Base-by-base conservation (phyloP, 2,113 vertebrate species). In the Pithys albifrons region DNA sequence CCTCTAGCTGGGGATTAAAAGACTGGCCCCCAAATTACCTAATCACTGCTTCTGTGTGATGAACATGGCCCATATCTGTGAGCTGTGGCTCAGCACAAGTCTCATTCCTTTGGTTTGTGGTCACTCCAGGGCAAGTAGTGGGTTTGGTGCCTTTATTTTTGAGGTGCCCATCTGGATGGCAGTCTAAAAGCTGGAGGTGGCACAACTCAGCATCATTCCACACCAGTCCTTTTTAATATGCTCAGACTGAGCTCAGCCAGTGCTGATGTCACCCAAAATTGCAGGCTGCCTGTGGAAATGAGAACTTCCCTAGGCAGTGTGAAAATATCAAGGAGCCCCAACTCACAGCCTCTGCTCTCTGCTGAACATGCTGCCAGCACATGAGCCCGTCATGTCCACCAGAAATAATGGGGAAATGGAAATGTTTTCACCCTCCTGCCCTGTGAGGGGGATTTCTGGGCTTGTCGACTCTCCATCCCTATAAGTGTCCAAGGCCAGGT, bases 1-100 rank as follows among this genome's bases (percentile, higher is more conserved):
- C 45, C 37, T 81, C 65, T 65, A 75, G 52, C 62, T 57, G 91
- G 70, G 64, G 72, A 83, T 95, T 82, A 88, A 88, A 76, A 83
- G 83, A 16, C 74, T 91, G 71, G 71, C 46, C 87, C 91, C 87
- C 78, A 51, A 89, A 94, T 93, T 90, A 80, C 85, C 84, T 85
- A 58, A 81, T 96, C 85, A 54, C 43, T 77, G 66, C 71, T 43
- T 0, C 73, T 81, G 61, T 39, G 46, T 76, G 89, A 82, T 33
- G 94, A 65, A 4, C 71, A 23, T 9, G 3, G 84, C 39, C 87
- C 55, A 35, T 35, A 7, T 16, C 64, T 79, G 73, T 12, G 89
- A 67, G 73, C 70, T 33, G 58, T 9, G 79, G 58, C 75, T 67
- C 89, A 12, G 65, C 2, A 6, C 45, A 5, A 10, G 25, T 17